Percentiles rank a stretch among this genome's conserved stretches.
phyloP scores from a whole-genome alignment of 2,888 invertebrate genomes.

The Pyrrhopygopsis socrates region DNA sequence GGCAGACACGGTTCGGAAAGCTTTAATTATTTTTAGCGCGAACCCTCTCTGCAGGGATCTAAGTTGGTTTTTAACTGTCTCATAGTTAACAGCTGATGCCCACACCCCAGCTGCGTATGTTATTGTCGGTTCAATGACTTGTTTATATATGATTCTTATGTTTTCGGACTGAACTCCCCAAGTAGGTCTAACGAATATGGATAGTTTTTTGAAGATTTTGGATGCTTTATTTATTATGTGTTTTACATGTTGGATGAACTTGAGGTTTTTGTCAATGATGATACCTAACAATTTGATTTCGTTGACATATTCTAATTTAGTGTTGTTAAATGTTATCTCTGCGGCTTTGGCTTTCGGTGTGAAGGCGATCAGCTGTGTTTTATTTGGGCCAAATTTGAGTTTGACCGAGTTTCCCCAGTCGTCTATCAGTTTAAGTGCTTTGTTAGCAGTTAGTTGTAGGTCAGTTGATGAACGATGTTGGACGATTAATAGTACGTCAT shows the following conservation, averaged over 20 bases:
- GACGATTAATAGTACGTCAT: slow-evolving; percentile 64
- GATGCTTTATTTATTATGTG: neutral
- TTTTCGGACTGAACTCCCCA: slow-evolving; percentile 23
- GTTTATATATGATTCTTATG: neutral
- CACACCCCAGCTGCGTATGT: neutral
- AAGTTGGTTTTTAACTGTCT: neutral
- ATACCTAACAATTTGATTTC: slow-evolving; percentile 34
- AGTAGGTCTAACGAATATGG: neutral
- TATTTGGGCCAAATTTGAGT: slow-evolving; percentile 43
- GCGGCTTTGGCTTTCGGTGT: neutral
- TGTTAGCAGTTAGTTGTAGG: no score
- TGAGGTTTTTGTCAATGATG: slow-evolving; percentile 1
- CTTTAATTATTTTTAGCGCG: slow-evolving; percentile 13
- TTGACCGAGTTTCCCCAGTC: slow-evolving; percentile 42
- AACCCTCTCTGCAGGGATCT: neutral
- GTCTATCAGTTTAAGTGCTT: neutral
- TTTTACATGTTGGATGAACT: no score
- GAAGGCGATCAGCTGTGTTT: slow-evolving; percentile 47
- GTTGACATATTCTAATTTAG: no score
- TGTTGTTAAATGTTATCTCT: no score
- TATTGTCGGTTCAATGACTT: slow-evolving; percentile 4
- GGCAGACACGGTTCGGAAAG: neutral
- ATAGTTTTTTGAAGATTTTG: neutral
- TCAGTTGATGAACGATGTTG: no score
- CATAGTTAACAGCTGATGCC: neutral